A percentile compares a stretch with the other conserved stretches of the same genome.
Evolutionary conservation across 2,113 vertebrate species (phyloP).

Genomic region (Alouatta palliata): DNA sequence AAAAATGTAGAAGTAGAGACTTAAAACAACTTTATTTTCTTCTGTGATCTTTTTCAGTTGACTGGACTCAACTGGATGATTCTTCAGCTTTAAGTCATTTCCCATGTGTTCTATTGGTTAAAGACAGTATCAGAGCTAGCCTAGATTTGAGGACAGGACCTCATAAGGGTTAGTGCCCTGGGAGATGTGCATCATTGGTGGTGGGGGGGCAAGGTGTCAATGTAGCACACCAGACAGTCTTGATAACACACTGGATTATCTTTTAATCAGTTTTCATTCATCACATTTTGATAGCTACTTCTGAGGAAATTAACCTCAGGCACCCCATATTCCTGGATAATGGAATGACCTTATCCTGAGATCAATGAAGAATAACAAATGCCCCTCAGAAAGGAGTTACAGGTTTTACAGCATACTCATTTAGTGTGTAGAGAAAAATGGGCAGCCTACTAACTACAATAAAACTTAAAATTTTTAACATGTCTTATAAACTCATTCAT

Average conservation of each 20-base stretch:
- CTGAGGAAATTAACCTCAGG: neutral
- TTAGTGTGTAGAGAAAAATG: neutral
- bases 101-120: neutral
- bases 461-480: neutral
- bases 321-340: neutral
- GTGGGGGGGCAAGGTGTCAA: fast-evolving
- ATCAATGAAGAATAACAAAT: neutral
- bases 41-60: neutral
- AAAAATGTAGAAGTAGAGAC: neutral
- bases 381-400: neutral
- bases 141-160: neutral
- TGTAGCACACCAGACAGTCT: neutral
- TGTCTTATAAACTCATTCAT: neutral
- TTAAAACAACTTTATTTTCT: neutral
- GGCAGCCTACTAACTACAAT: neutral
- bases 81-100: neutral
- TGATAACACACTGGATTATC: neutral
- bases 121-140: neutral
- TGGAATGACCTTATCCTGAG: neutral
- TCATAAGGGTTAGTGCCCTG: too few species aligned
- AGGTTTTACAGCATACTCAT: neutral
- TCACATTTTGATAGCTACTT: neutral
- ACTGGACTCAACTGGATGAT: neutral
- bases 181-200: neutral
- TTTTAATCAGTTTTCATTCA: neutral